Evolutionary conservation across 2,888 invertebrate genomes (phyloP), one percentile per base, ranked within the genome.

Genomic region (Esperia sulphurella): DNA sequence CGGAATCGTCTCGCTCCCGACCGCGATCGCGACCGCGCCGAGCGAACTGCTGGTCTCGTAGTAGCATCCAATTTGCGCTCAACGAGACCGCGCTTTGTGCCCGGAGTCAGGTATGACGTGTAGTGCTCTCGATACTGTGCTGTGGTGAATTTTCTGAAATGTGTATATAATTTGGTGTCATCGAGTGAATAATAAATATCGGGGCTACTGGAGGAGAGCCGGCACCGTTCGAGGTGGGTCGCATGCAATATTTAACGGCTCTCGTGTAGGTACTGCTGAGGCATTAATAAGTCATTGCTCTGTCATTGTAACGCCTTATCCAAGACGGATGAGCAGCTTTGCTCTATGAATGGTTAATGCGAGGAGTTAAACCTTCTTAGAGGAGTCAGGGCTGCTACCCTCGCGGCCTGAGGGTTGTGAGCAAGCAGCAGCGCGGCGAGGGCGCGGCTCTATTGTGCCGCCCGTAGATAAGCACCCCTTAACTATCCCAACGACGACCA

Each of bases 211-310:
- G 21, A 65, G 58, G 70, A 68, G 67, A 69, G 75, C 78, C 71
- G 75, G 71, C 79, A 73, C 76, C 75, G 80, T 70, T 70, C 63
- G 69, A 80, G 82, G 83, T 82, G 58, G 63, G 72, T 71, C 61
- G 44, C 46, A 59, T 68, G 54, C 59, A 63, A 61, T 66, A 65
- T 73, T 69, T 57, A 66, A 51, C 38, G 53, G 58, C 50, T 50
- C 37, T 21, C 5, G 33, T 33, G 33, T 10, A 2, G 1, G 43
- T 42, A 8, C 37, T 38, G 38, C 49, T 14, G 21, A 21, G 53
- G 37, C 46, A 53, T 51, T 54, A 49, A 56, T 14, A 42, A 21
- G 21, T 21, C 21, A 5, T 2, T 5, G 21, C 21, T 2, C 54
- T 53, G 59, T 59, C 62, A 44, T 53, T 52, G 53, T 51, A 52